These are phyloP conservation scores for Cryptops parisi DNA, from an alignment of 2,888 invertebrate species.

Conservation along the genomic window DNA sequence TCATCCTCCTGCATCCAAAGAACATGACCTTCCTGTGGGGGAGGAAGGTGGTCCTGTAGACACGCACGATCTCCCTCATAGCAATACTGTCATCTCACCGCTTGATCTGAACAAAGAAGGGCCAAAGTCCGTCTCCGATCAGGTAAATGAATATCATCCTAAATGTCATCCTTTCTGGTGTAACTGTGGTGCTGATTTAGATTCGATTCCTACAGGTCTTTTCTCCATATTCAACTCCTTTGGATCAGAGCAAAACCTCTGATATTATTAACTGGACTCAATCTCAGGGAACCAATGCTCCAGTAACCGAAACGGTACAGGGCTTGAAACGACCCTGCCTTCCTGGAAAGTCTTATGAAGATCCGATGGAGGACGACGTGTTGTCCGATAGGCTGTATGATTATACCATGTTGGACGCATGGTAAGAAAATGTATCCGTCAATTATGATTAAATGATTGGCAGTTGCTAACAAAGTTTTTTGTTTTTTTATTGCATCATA, in stretches of 20 bases:
- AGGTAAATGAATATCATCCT: conserved; percentile 15
- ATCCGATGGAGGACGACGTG: conserved; percentile 61
- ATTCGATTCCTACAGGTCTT: conserved; percentile 7
- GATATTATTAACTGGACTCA: conserved; percentile 6
- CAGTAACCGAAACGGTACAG: conserved; percentile 26
- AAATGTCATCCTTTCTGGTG: not conserved
- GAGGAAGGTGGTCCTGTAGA: conserved; percentile 21
- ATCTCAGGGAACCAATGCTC: conserved; percentile 8
- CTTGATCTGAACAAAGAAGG: conserved; percentile 16
- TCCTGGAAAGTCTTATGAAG: conserved; percentile 60
- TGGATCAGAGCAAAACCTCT: conserved; percentile 11
- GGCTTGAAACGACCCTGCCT: conserved; percentile 58
- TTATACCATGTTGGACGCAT: conserved; percentile 66
- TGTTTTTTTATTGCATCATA: conserved; percentile 23
- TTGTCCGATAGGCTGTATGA: conserved; percentile 67
- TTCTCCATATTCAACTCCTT: conserved; percentile 15
- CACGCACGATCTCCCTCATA: conserved; percentile 25
- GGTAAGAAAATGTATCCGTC: conserved; percentile 41
- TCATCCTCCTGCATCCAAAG: conserved; percentile 40
- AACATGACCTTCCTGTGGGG: conserved; percentile 11
- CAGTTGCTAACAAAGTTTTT: conserved; percentile 2
- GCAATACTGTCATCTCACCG: conserved; percentile 6
- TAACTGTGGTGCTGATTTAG: not conserved
- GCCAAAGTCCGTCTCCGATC: conserved; percentile 18
- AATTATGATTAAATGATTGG: not conserved